These are phyloP conservation scores for Tenthredo mesomela DNA, from an alignment of 2,888 invertebrate species.

Conservation along the genomic window DNA sequence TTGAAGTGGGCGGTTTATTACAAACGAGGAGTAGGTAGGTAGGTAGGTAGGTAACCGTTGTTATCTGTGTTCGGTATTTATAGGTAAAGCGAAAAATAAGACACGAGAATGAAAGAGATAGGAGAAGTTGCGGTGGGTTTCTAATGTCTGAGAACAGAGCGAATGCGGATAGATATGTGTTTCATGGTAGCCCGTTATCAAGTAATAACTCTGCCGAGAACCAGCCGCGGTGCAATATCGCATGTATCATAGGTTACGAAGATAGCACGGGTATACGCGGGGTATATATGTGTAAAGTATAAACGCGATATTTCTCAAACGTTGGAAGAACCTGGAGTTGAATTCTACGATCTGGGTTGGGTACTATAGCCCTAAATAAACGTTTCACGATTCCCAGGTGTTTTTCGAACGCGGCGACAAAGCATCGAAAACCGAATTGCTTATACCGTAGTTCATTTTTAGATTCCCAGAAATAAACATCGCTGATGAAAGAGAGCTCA, in stretches of 20 bases:
- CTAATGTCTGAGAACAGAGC: constrained; percentile 52
- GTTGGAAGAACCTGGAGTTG: constrained; percentile 25
- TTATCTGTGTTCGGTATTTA: constrained; percentile 41
- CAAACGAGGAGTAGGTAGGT: constrained; percentile 26
- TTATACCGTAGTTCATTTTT: neutral
- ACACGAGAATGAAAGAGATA: constrained; percentile 50
- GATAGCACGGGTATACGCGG: constrained; percentile 21
- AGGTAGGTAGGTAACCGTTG: neutral
- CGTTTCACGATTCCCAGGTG: constrained; percentile 28
- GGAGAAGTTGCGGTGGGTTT: constrained; percentile 34
- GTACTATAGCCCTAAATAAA: constrained; percentile 21
- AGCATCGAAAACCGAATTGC: neutral
- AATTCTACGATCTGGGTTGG: neutral
- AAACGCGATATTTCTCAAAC: constrained; percentile 48
- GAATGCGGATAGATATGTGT: constrained; percentile 50
- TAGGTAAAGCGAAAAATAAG: constrained; percentile 51
- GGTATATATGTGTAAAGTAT: constrained; percentile 47
- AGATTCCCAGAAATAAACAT: neutral
- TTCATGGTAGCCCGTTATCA: constrained; percentile 54
- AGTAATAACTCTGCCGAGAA: constrained; percentile 55
- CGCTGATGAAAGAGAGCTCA: neutral
- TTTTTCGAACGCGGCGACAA: constrained; percentile 9
- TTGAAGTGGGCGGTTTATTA: constrained; percentile 48
- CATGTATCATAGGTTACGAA: constrained; percentile 48
- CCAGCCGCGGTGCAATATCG: constrained; percentile 45